These are phyloP conservation scores for Physocephala rufipes DNA, from an alignment of 2,888 invertebrate genomes.

Conservation along the genomic window DNA sequence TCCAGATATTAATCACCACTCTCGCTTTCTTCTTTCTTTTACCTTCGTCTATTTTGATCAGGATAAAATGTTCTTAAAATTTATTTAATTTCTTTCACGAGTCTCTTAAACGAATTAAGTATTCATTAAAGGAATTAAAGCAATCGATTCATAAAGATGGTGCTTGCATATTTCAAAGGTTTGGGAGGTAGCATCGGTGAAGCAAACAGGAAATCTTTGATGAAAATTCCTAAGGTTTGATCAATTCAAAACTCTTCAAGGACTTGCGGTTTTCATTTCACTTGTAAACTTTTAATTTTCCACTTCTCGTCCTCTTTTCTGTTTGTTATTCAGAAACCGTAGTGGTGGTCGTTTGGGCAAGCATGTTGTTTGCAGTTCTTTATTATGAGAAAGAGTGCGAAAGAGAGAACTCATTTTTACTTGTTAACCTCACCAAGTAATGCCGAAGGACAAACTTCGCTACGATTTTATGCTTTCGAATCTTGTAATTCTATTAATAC, in stretches of 20 bases:
- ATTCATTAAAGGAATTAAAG: too few species aligned
- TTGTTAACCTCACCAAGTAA: not conserved
- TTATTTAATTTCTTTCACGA: too few species aligned
- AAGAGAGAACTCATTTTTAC: too few species aligned
- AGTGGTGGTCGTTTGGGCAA: not conserved
- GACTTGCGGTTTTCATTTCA: constrained; percentile 31
- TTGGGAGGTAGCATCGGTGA: not conserved
- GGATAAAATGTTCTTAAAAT: too few species aligned
- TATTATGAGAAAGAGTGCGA: too few species aligned
- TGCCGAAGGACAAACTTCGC: constrained; percentile 21
- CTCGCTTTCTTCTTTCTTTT: too few species aligned
- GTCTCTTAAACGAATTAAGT: too few species aligned
- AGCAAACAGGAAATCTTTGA: not conserved
- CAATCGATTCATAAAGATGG: too few species aligned
- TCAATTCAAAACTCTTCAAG: constrained; percentile 5
- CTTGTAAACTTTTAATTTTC: constrained; percentile 18
- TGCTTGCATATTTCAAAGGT: too few species aligned
- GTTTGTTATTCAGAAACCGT: constrained; percentile 13
- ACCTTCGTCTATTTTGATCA: too few species aligned
- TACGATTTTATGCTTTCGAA: constrained; percentile 19
- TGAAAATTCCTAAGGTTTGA: not conserved
- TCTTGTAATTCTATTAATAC: constrained; percentile 31
- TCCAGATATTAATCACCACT: too few species aligned
- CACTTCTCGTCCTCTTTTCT: not conserved
- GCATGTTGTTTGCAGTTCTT: not conserved